A percentile compares a stretch with the other conserved stretches of the same genome.
These are phyloP conservation scores for Trachurus trachurus DNA, from an alignment of 2,797 vertebrate genomes.

Conservation along the genomic window DNA sequence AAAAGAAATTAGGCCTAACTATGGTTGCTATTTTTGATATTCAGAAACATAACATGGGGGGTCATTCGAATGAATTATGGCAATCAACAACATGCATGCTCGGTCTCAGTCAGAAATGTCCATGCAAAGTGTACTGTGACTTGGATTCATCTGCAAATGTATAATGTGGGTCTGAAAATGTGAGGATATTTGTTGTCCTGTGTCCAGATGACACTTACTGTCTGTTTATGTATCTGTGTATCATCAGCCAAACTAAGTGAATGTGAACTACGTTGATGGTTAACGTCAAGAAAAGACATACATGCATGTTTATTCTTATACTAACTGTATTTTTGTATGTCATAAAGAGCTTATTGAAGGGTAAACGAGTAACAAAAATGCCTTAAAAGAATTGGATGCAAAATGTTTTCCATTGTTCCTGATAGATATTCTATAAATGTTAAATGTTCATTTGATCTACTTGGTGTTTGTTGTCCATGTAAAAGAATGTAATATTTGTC, in stretches of 20 bases:
- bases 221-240: slow-evolving; percentile 7
- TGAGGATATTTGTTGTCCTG: slow-evolving; percentile 29
- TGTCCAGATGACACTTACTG: slow-evolving; percentile 2
- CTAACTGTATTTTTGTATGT: slow-evolving; percentile 65
- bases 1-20: slow-evolving; percentile 6
- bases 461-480: slow-evolving; percentile 32
- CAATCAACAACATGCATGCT: slow-evolving; percentile 48
- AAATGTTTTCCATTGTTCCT: slow-evolving; percentile 35
- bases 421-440: slow-evolving; percentile 44
- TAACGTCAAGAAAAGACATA: slow-evolving; percentile 13
- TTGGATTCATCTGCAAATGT: slow-evolving; percentile 11
- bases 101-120: slow-evolving; percentile 20
- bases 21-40: slow-evolving; percentile 66
- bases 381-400: slow-evolving; percentile 70
- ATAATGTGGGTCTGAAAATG: slow-evolving; percentile 2
- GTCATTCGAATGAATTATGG: slow-evolving; percentile 9
- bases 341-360: slow-evolving; percentile 16
- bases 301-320: slow-evolving; percentile 56
- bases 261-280: slow-evolving; percentile 35
- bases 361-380: slow-evolving; percentile 41
- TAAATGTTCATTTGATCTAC: slow-evolving; percentile 29
- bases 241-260: slow-evolving; percentile 54
- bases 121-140: slow-evolving; percentile 16
- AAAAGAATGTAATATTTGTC: slow-evolving; percentile 46
- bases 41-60: slow-evolving; percentile 5